A percentile compares a stretch with the other conserved stretches of the same genome.
Evolutionary conservation across 2,113 vertebrate species (phyloP).

Genomic region (Clarias magur): DNA sequence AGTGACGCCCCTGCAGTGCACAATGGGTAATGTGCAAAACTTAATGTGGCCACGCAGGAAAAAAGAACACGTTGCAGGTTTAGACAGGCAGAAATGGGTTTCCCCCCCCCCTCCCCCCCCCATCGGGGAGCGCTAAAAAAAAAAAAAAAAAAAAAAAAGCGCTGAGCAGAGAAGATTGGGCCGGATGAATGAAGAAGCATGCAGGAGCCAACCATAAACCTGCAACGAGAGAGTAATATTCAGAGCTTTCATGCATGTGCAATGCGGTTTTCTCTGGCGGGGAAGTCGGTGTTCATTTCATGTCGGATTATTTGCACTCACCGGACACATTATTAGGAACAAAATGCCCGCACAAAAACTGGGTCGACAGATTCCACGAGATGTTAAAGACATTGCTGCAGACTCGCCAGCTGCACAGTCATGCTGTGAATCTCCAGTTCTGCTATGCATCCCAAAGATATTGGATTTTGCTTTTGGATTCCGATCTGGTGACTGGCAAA

Average conservation of each 20-base stretch:
- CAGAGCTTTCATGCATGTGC: constrained; percentile 6
- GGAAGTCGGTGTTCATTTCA: background rate
- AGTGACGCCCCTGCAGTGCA: background rate
- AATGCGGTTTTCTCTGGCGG: background rate
- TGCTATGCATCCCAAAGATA: background rate
- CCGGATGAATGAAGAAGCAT: constrained; percentile 3
- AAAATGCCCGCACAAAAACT: background rate
- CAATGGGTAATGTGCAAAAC: constrained; percentile 12
- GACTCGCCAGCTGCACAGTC: background rate
- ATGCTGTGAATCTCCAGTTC: background rate
- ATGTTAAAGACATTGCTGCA: background rate
- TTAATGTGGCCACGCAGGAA: background rate
- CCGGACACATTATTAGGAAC: background rate
- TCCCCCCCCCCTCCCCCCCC: background rate
- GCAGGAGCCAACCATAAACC: background rate
- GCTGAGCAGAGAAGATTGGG: constrained; percentile 16
- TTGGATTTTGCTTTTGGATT: background rate
- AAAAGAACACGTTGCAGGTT: constrained; percentile 11
- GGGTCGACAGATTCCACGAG: background rate
- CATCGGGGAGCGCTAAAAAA: background rate
- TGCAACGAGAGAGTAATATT: constrained; percentile 1
- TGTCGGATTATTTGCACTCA: background rate
- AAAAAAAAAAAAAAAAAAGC: constrained; percentile 31
- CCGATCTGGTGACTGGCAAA: background rate
- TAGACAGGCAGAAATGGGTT: background rate